Evolutionary conservation across 2,888 invertebrate genomes (phyloP).

Genomic region (Dicranocentrus wangi): DNA sequence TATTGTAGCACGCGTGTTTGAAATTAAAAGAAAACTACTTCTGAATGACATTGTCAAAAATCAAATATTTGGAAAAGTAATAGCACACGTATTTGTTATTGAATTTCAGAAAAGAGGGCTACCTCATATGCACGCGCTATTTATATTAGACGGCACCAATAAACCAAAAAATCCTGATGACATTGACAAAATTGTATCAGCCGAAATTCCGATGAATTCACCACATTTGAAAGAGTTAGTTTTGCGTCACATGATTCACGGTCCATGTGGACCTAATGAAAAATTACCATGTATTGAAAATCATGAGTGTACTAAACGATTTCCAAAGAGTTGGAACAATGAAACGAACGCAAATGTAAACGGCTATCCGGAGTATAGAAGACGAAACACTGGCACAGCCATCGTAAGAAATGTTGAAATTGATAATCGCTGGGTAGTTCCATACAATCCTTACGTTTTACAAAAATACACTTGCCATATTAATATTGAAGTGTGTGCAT

Average conservation of each 20-base stretch:
- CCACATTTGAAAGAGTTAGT: slow-evolving; percentile 60
- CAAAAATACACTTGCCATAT: slow-evolving; percentile 74
- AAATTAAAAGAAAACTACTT: slow-evolving; percentile 70
- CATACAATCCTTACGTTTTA: slow-evolving; percentile 74
- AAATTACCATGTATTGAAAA: slow-evolving; percentile 73
- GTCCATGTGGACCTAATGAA: slow-evolving; percentile 70
- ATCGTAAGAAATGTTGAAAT: slow-evolving; percentile 37
- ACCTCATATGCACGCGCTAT: slow-evolving; percentile 68
- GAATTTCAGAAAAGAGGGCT: too few species aligned
- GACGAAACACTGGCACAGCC: slow-evolving; percentile 25
- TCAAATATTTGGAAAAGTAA: slow-evolving; percentile 73
- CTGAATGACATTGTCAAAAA: slow-evolving; percentile 69
- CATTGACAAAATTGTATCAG: slow-evolving; percentile 69
- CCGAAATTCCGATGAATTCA: slow-evolving; percentile 71
- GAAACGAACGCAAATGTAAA: slow-evolving; percentile 14
- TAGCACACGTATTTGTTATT: too few species aligned
- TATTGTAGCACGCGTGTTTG: slow-evolving; percentile 71
- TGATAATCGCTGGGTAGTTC: slow-evolving; percentile 74
- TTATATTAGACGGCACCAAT: slow-evolving; percentile 59
- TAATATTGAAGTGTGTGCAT: slow-evolving; percentile 74
- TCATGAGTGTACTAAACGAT: slow-evolving; percentile 70
- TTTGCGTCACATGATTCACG: slow-evolving; percentile 70
- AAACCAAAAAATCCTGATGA: slow-evolving; percentile 48
- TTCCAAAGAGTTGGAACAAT: slow-evolving; percentile 71
- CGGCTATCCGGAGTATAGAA: slow-evolving; percentile 21